These are phyloP conservation scores for Nomada ruficornis DNA, from an alignment of 2,888 invertebrate genomes.

Conservation along the genomic window DNA sequence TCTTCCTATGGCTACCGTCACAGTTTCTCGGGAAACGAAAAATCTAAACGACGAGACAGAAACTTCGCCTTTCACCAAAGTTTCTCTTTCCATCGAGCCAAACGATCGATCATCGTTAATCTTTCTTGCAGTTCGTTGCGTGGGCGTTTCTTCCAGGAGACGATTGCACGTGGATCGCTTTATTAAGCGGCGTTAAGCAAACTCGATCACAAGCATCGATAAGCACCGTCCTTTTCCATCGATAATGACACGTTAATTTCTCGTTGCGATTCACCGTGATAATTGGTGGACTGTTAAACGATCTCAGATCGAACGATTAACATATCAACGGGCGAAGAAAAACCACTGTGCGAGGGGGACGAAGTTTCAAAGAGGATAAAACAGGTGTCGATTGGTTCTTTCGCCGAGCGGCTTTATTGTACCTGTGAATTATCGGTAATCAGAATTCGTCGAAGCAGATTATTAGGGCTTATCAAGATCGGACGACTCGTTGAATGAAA, in stretches of 20 bases:
- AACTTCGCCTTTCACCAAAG: slow-evolving; percentile 19
- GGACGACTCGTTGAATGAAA: neutral
- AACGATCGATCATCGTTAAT: slow-evolving; percentile 33
- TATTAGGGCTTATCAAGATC: neutral
- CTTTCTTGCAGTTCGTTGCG: slow-evolving; percentile 27
- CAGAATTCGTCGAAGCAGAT: neutral
- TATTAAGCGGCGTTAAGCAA: slow-evolving; percentile 32
- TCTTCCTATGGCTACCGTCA: neutral
- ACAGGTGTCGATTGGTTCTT: too few species aligned
- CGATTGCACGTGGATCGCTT: slow-evolving; percentile 35
- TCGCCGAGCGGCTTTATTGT: too few species aligned
- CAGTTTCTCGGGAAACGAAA: neutral
- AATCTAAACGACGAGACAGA: neutral
- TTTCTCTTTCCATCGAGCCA: neutral
- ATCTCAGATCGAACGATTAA: neutral
- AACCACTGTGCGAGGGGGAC: too few species aligned
- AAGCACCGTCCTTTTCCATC: neutral
- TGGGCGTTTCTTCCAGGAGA: slow-evolving; percentile 14
- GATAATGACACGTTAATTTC: slow-evolving; percentile 37
- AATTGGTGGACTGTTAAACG: slow-evolving; percentile 7
- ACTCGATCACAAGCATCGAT: slow-evolving; percentile 35
- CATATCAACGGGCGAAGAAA: too few species aligned
- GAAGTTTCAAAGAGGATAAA: neutral
- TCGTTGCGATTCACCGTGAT: slow-evolving; percentile 11
- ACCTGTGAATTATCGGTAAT: neutral